phyloP scores from a whole-genome alignment of 2,113 vertebrate genomes.

The Chrysemys picta region DNA sequence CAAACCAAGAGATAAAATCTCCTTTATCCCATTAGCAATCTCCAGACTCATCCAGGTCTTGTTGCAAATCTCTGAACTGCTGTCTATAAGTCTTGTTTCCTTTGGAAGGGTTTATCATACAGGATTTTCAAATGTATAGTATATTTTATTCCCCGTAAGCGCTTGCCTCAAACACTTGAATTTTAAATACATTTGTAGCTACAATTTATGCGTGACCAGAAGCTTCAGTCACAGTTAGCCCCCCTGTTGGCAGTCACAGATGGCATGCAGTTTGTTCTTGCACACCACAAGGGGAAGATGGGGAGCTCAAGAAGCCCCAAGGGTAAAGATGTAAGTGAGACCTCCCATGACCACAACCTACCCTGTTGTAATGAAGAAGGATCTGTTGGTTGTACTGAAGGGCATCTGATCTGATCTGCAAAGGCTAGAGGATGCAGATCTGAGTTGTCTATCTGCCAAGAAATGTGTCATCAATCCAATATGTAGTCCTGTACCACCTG shows the following conservation, averaged over 20 bases:
- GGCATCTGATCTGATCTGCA: too few relatives aligned
- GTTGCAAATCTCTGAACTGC: neutral
- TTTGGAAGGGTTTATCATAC: neutral
- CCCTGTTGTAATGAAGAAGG: too few relatives aligned
- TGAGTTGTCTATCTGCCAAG: too few relatives aligned
- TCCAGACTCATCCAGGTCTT: neutral
- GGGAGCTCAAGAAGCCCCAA: too few relatives aligned
- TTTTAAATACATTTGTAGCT: neutral
- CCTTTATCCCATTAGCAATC: neutral
- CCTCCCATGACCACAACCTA: too few relatives aligned
- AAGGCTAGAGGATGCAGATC: too few relatives aligned
- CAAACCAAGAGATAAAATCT: neutral
- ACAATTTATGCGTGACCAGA: neutral
- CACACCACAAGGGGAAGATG: too few relatives aligned
- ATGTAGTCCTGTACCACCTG: too few relatives aligned
- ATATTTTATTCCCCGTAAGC: neutral
- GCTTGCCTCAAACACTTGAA: neutral
- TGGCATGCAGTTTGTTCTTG: too few relatives aligned
- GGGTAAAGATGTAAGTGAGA: too few relatives aligned
- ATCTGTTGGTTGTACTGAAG: too few relatives aligned
- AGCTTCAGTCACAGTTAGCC: neutral
- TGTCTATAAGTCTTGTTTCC: neutral
- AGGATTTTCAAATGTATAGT: neutral
- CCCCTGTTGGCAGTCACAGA: neutral
- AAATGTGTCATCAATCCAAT: too few relatives aligned